phyloP scores from a whole-genome alignment of 2,888 invertebrate genomes.

The Apoderus coryli region DNA sequence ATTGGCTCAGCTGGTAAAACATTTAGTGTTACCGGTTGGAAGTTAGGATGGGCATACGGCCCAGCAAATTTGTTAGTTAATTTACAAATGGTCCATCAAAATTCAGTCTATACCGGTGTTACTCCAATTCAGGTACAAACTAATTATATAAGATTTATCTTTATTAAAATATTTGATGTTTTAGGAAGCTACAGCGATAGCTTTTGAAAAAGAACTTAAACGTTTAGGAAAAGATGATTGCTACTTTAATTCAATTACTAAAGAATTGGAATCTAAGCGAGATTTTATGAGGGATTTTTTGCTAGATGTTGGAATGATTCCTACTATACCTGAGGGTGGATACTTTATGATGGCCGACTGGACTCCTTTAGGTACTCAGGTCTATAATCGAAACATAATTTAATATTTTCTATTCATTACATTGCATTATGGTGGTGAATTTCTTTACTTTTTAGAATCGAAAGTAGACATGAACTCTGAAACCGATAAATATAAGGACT shows the following conservation, averaged over 20 bases:
- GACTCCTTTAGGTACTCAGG: slow-evolving; percentile 52
- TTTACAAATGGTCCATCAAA: slow-evolving; percentile 83
- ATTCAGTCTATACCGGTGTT: slow-evolving; percentile 79
- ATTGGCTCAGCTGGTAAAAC: slow-evolving; percentile 97
- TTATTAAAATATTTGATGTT: slow-evolving; percentile 15
- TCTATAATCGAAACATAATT: no score
- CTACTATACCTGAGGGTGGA: slow-evolving; percentile 89
- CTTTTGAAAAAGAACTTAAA: slow-evolving; percentile 72
- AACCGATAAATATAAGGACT: slow-evolving; percentile 65
- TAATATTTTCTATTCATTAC: no score
- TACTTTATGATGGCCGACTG: slow-evolving; percentile 96
- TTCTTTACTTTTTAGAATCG: slow-evolving; percentile 32
- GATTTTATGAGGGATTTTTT: slow-evolving; percentile 66
- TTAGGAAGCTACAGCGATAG: slow-evolving; percentile 81
- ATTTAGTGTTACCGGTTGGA: slow-evolving; percentile 96
- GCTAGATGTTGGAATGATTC: slow-evolving; percentile 68
- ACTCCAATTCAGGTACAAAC: slow-evolving; percentile 64
- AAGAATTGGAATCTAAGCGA: slow-evolving; percentile 61
- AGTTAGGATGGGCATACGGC: slow-evolving; percentile 91
- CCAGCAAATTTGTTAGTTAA: slow-evolving; percentile 68
- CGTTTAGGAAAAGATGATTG: slow-evolving; percentile 59
- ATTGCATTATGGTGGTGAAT: no score
- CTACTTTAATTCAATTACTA: slow-evolving; percentile 64
- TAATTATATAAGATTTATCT: no score
- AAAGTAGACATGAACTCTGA: slow-evolving; percentile 57